Percentiles rank a stretch among this genome's conserved stretches.
These are phyloP conservation scores for Tuta absoluta DNA, from an alignment of 2,888 invertebrate species.

Conservation along the genomic window DNA sequence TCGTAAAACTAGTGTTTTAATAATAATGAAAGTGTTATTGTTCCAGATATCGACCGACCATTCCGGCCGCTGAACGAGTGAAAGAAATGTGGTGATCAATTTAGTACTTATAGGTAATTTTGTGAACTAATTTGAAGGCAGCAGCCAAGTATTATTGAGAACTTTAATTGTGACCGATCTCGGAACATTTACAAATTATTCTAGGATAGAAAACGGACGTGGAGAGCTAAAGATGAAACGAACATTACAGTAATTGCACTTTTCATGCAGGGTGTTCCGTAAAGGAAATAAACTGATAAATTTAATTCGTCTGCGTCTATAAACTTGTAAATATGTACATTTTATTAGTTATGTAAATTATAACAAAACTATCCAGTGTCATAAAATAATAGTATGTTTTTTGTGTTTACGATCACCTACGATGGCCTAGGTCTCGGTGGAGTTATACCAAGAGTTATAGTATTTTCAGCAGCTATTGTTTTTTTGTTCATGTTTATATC, in stretches of 20 bases:
- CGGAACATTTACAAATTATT: conserved; percentile 26
- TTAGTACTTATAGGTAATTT: conserved; percentile 22
- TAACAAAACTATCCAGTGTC: conserved; percentile 68
- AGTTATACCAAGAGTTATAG: no score
- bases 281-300: not conserved
- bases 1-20: no score
- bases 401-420: conserved; percentile 28
- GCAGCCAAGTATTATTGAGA: conserved; percentile 29
- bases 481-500: no score
- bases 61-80: conserved; percentile 75
- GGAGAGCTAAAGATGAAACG: conserved; percentile 3
- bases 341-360: conserved; percentile 45
- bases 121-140: conserved; percentile 25
- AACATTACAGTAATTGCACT: not conserved
- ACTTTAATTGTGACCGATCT: conserved; percentile 33
- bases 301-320: conserved; percentile 14
- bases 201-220: not conserved
- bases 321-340: conserved; percentile 73
- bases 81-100: conserved; percentile 80
- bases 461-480: no score
- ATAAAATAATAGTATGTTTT: conserved; percentile 52
- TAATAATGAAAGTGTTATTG: not conserved
- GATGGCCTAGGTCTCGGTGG: no score
- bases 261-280: not conserved
- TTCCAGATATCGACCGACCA: conserved; percentile 72